Evolutionary conservation across 2,113 vertebrate species (phyloP), one percentile per base, ranked within the genome.

Genomic region (Cryptotis parvus): DNA sequence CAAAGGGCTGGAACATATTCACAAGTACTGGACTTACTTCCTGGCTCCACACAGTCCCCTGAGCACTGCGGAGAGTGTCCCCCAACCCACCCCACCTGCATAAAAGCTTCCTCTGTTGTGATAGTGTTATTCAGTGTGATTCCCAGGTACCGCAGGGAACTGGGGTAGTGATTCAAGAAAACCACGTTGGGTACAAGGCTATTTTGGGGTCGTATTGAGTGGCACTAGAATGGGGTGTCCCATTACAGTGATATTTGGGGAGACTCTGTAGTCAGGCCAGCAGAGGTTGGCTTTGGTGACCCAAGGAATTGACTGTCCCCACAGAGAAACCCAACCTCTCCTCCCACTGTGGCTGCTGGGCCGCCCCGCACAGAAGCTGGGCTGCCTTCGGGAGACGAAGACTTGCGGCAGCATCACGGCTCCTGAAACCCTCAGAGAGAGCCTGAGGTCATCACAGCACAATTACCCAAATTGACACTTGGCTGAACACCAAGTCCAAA

Each of bases 381-480:
- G 0, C 18, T 39, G 24, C 43, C 80, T 80, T 52, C 31, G 0
- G 24, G 41, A 75, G 33, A 49, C 6, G 3, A 10, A 49, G 45
- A 14, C 45, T 2, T 2, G 73, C 86, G 89, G 79, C 41, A 68
- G 79, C 66, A 27, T 27, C 35, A 1, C 7, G 20, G 66, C 87
- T 82, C 78, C 39, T 14, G 6, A 33, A 70, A 88, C 31, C 26
- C 8, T 69, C 4, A 37, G 7, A n/a, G 78, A 61, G 26, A 69
- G 41, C 61, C 35, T 10, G 4, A 79, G 84, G 55, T 80, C 93
- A 86, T 72, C 83, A 72, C 58, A 86, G 86, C 63, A 41, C 68
- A 55, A 45, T 83, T 14, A 72, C 29, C 22, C 75, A 35, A 27
- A 45, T 1, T 45, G 61, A 58, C 66, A 18, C 27, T 0, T 1